phyloP scores from a whole-genome alignment of 2,113 vertebrate genomes.

The Meles meles region DNA sequence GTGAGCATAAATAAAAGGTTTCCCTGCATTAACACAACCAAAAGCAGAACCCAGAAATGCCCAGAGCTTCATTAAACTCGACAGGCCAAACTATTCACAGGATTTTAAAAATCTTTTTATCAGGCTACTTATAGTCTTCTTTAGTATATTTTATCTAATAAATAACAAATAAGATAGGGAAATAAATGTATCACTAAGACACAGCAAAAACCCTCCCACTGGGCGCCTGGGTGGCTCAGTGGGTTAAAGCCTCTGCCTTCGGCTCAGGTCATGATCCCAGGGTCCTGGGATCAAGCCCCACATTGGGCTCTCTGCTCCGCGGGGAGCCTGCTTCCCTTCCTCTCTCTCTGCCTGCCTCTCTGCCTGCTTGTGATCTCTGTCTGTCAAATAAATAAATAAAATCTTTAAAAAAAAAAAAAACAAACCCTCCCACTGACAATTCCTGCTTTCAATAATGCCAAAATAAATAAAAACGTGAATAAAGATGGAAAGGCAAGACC shows the following conservation, averaged over 20 bases:
- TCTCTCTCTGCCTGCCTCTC: too few species aligned
- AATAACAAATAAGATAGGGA: not conserved
- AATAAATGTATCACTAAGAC: not conserved
- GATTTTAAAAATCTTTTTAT: not conserved
- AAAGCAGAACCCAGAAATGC: not conserved
- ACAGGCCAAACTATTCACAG: not conserved
- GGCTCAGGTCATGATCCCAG: too few species aligned
- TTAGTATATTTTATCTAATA: not conserved
- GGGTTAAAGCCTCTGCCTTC: too few species aligned
- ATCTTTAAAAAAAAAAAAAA: too few species aligned
- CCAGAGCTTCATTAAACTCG: not conserved
- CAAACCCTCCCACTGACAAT: not conserved
- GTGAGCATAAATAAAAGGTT: rapidly evolving
- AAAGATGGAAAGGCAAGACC: not conserved
- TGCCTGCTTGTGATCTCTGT: too few species aligned
- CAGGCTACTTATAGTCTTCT: not conserved
- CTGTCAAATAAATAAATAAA: too few species aligned
- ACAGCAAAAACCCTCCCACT: not conserved
- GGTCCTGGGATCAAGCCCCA: too few species aligned
- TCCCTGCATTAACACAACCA: not conserved
- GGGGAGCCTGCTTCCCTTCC: too few species aligned
- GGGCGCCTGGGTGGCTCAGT: too few species aligned
- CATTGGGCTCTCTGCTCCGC: too few species aligned
- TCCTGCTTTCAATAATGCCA: not conserved
- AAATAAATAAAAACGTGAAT: not conserved